Evolutionary conservation across 2,797 vertebrate species (phyloP).

Genomic region (Myotis daubentonii): DNA sequence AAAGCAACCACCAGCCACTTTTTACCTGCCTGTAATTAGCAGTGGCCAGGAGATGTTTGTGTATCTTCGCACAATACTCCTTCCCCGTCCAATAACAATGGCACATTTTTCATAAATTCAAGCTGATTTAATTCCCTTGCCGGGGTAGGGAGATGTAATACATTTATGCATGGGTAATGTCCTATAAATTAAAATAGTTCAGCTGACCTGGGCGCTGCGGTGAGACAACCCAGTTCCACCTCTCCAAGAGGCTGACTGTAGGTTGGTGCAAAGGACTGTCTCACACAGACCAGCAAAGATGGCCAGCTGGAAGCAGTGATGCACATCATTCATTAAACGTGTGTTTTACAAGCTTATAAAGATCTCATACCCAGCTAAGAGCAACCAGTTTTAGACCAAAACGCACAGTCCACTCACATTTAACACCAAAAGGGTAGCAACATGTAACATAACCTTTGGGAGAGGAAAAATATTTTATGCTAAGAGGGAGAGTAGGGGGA

Average conservation of each 20-base stretch:
- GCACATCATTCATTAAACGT: conserved; percentile 28
- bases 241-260: conserved; percentile 58
- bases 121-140: conserved; percentile 77
- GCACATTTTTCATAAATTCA: conserved; percentile 73
- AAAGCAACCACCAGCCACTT: conserved; percentile 73
- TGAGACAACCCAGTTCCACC: conserved; percentile 57
- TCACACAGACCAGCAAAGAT: conserved; percentile 47
- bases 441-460: neutral
- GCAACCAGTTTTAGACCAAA: neutral
- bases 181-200: conserved; percentile 75
- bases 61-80: conserved; percentile 49
- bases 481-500: neutral
- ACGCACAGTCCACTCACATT: neutral
- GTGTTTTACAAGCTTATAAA: neutral
- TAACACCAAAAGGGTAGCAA: neutral
- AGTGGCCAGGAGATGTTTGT: conserved; percentile 67
- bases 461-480: neutral
- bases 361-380: conserved; percentile 46
- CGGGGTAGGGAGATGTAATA: conserved; percentile 58
- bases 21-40: conserved; percentile 84
- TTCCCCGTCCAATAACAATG: conserved; percentile 33
- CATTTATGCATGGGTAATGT: conserved; percentile 58
- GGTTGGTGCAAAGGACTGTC: neutral
- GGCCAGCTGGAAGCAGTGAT: neutral
- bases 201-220: conserved; percentile 70